These are phyloP conservation scores for Oscheius sp. DNA, from an alignment of 2,888 invertebrate species.

Conservation along the genomic window DNA sequence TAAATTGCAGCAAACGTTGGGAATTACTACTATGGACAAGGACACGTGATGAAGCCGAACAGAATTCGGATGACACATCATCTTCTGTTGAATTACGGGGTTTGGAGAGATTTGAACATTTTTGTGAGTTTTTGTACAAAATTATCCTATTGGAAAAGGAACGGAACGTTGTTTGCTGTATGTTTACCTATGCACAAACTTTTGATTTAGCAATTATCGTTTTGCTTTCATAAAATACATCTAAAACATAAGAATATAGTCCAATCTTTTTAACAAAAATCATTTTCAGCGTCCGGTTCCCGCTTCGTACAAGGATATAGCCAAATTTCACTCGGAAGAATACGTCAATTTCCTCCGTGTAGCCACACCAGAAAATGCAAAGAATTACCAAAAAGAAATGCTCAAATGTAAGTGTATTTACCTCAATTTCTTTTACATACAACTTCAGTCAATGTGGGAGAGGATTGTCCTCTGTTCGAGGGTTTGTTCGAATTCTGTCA, in stretches of 20 bases:
- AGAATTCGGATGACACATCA: constrained; percentile 99
- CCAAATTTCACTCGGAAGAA: constrained; percentile 98
- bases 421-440: not conserved
- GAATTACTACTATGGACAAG: constrained; percentile 98
- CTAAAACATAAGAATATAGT: too few species aligned
- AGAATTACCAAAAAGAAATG: constrained; percentile 99
- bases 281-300: constrained; percentile 93
- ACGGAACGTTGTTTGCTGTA: not conserved
- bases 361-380: constrained; percentile 98
- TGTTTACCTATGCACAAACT: too few species aligned
- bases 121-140: constrained; percentile 82
- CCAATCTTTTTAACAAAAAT: not conserved
- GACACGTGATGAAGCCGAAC: constrained; percentile 99
- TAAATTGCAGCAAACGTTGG: constrained; percentile 83
- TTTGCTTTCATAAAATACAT: too few species aligned
- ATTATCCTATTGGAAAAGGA: not conserved
- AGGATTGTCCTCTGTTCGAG: constrained; percentile 98
- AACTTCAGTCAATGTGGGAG: constrained; percentile 80
- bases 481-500: constrained; percentile 99
- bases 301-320: constrained; percentile 99
- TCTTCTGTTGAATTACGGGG: constrained; percentile 94
- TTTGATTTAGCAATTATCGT: too few species aligned
- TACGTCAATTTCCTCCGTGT: constrained; percentile 95
- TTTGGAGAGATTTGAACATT: constrained; percentile 99
- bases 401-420: constrained; percentile 84